Evolutionary conservation across 2,888 invertebrate genomes (phyloP).

Genomic region (Plutella xylostella): DNA sequence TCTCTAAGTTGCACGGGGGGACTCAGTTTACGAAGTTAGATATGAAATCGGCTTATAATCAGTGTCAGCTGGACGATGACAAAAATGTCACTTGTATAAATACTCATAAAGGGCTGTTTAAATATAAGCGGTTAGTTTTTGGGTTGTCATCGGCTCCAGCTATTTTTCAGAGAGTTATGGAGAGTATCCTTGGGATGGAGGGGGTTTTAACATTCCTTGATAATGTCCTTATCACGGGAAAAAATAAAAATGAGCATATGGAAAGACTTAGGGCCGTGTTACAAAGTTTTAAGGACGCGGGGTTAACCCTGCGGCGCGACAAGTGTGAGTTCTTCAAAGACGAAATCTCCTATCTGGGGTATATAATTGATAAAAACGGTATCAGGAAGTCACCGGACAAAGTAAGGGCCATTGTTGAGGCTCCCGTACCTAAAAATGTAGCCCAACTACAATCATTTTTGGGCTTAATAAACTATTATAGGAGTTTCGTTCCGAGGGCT

Average conservation of each 20-base stretch:
- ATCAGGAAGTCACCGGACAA: neutral
- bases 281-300: neutral
- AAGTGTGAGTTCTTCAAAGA: constrained; percentile 13
- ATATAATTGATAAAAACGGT: constrained; percentile 1
- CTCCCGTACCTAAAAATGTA: constrained; percentile 2
- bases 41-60: constrained; percentile 10
- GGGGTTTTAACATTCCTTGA: constrained; percentile 11
- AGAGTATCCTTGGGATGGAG: constrained; percentile 4
- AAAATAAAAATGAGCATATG: neutral
- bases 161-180: constrained; percentile 14
- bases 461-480: constrained; percentile 3
- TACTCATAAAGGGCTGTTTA: constrained; percentile 12
- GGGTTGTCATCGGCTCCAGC: constrained; percentile 13
- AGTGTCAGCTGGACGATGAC: constrained; percentile 9
- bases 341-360: constrained; percentile 3
- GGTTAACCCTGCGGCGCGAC: constrained; percentile 9
- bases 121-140: constrained; percentile 12
- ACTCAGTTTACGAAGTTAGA: constrained; percentile 12
- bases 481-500: constrained; percentile 1
- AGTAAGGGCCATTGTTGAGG: neutral
- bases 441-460: constrained; percentile 2
- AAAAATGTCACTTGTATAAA: constrained; percentile 11
- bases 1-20: constrained; percentile 10
- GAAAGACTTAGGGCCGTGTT: neutral
- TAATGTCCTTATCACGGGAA: constrained; percentile 13